Conservation (phyloP, 1,140 invertebrate genomes). For the Diorhabda elongata region DNA sequence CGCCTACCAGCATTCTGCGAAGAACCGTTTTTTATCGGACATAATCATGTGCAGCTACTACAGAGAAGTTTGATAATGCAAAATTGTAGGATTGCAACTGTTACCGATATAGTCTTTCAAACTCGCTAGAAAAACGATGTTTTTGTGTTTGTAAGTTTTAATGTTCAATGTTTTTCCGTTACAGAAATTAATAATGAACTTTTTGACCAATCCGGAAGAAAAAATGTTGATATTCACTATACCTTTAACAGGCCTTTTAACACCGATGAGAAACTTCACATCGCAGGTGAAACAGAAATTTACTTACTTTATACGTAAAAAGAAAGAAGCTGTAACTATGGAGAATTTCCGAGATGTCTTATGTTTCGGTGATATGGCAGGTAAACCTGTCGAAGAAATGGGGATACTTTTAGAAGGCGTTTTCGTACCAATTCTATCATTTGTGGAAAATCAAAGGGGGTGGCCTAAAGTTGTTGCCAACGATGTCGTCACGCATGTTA, state of each 20-base stretch:
- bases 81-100: no score
- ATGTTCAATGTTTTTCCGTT: conserved; percentile 10
- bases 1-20: no score
- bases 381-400: conserved; percentile 73
- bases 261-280: conserved; percentile 44
- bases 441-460: conserved; percentile 62
- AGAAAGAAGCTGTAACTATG: conserved; percentile 51
- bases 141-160: no score
- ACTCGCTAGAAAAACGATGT: no score
- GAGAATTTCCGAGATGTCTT: conserved; percentile 58
- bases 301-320: conserved; percentile 64
- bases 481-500: conserved; percentile 71
- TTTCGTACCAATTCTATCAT: conserved; percentile 69
- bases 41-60: no score
- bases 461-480: conserved; percentile 73
- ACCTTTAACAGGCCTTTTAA: conserved; percentile 47
- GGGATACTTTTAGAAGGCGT: conserved; percentile 71
- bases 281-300: conserved; percentile 52
- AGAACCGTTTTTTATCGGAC: no score
- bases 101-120: no score
- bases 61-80: no score
- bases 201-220: conserved; percentile 57
- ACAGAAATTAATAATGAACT: conserved; percentile 57
- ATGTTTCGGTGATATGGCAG: conserved; percentile 76
- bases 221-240: conserved; percentile 56